These are phyloP conservation scores for Pantelozetes paolii DNA, from an alignment of 2,888 invertebrate genomes.

Conservation along the genomic window DNA sequence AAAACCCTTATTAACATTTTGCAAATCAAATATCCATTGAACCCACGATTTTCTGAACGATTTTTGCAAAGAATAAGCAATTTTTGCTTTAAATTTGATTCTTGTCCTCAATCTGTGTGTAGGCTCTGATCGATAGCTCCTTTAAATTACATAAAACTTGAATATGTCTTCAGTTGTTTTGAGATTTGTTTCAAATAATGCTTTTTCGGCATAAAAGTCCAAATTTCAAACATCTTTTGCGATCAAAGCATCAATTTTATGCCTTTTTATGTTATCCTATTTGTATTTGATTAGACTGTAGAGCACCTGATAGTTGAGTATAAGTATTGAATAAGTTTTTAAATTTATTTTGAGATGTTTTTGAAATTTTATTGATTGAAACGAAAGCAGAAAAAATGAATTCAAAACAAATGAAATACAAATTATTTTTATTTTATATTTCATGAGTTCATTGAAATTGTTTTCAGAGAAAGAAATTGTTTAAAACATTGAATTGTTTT, in stretches of 20 bases:
- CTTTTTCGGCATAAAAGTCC: slow-evolving; percentile 10
- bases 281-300: not conserved
- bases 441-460: no score
- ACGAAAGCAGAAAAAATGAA: no score
- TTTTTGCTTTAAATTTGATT: not conserved
- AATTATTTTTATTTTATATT: no score
- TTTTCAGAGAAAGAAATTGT: no score
- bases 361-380: no score
- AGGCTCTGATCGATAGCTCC: slow-evolving; percentile 22
- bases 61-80: slow-evolving; percentile 6
- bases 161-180: not conserved
- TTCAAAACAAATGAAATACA: no score
- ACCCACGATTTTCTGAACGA: not conserved
- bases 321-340: no score
- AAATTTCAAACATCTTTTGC: not conserved
- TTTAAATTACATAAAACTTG: not conserved
- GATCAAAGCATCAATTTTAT: not conserved
- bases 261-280: not conserved
- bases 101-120: not conserved
- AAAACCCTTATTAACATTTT: not conserved
- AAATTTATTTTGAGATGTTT: no score
- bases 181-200: not conserved
- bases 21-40: not conserved
- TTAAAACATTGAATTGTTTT: no score
- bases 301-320: not conserved